A percentile compares a stretch with the other conserved stretches of the same genome.
Evolutionary conservation across 2,888 invertebrate genomes (phyloP).

Genomic region (Meiosimyza platycephala): DNA sequence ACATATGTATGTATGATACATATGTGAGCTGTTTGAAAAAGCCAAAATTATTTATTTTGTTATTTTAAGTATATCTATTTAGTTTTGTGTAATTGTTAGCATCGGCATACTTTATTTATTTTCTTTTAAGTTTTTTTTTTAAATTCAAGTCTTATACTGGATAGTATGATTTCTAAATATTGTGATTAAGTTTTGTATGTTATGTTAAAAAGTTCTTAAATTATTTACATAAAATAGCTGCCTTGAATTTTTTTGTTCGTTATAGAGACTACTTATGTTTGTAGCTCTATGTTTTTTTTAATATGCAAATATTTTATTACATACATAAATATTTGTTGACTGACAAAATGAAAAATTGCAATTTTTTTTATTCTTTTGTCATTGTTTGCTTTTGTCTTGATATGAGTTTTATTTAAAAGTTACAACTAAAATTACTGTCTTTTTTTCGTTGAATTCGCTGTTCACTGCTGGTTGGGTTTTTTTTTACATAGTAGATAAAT

Average conservation of each 20-base stretch:
- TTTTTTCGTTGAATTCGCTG: neutral
- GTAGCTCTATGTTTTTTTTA: slow-evolving; percentile 4
- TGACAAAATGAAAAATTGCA: neutral
- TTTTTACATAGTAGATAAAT: neutral
- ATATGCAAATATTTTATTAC: slow-evolving; percentile 17
- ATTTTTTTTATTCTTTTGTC: neutral
- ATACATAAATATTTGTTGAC: neutral
- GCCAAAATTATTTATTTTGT: neutral
- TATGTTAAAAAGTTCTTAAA: slow-evolving; percentile 35
- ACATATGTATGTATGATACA: no score
- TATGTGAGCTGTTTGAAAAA: neutral
- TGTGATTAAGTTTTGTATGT: slow-evolving; percentile 33
- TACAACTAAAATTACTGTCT: slow-evolving; percentile 1
- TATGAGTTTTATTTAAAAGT: slow-evolving; percentile 17
- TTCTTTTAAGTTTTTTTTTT: slow-evolving; percentile 33
- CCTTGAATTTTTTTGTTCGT: slow-evolving; percentile 24
- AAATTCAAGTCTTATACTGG: slow-evolving; percentile 27
- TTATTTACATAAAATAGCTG: slow-evolving; percentile 29
- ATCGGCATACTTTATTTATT: slow-evolving; percentile 41
- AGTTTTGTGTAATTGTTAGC: slow-evolving; percentile 34
- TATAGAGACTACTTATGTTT: neutral
- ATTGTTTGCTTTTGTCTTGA: slow-evolving; percentile 21
- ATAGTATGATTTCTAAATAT: slow-evolving; percentile 6
- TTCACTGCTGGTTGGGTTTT: neutral
- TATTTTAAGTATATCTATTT: neutral